These are phyloP conservation scores for Galagoides demidoff DNA, from an alignment of 2,797 vertebrate species.

Conservation along the genomic window DNA sequence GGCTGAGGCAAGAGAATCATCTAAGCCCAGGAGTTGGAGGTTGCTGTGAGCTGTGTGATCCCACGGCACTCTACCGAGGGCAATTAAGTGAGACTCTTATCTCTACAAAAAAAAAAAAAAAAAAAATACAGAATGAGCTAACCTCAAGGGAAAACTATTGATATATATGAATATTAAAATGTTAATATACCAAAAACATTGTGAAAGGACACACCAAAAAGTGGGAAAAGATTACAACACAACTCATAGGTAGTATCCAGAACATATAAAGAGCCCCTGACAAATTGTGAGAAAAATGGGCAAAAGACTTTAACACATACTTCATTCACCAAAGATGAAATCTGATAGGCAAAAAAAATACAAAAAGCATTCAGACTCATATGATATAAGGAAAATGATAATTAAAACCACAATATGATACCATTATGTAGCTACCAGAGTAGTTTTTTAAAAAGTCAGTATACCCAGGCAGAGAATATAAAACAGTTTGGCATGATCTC, in stretches of 20 bases:
- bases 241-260: slow-evolving; percentile 13
- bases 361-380: background rate
- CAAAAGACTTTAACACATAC: background rate
- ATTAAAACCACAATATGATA: slow-evolving; percentile 43
- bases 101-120: background rate
- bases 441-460: background rate
- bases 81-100: too few species aligned
- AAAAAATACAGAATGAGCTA: slow-evolving; percentile 36
- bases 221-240: slow-evolving; percentile 23
- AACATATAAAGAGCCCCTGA: background rate
- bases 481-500: background rate
- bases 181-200: slow-evolving; percentile 31
- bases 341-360: background rate
- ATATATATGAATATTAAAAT: slow-evolving; percentile 56
- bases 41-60: too few species aligned
- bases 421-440: background rate
- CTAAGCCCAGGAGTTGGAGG: too few species aligned
- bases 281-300: background rate
- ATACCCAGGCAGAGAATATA: background rate
- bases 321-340: slow-evolving; percentile 46
- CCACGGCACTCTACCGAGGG: too few species aligned
- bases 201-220: slow-evolving; percentile 51
- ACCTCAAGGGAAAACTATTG: background rate
- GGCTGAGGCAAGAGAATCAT: too few species aligned
- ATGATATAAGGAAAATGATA: slow-evolving; percentile 15